Evolutionary conservation across 2,113 vertebrate species (phyloP), one percentile per base, ranked within the genome.

Genomic region (Sinosuthora webbiana): DNA sequence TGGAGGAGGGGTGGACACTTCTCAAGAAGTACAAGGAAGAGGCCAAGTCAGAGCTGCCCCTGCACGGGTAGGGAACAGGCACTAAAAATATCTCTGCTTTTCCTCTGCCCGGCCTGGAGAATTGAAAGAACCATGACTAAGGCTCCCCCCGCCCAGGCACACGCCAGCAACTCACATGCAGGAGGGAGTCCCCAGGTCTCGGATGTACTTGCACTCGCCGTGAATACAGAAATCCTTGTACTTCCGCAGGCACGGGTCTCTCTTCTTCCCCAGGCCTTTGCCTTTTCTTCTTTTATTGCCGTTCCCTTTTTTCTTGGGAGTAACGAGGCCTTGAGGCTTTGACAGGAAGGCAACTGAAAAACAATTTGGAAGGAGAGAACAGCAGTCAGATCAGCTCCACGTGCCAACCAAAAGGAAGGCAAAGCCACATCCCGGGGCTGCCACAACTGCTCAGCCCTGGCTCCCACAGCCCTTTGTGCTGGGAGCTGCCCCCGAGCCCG

Each of bases 171-270:
- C 99, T 99, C 97, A 99, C 99, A 98, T 98, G 97, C 99, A 99
- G 5, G 98, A 98, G 2, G 99, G 98, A 53, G 90, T 78, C 24
- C 95, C 98, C 79, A 99, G 70, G 71, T 98, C 96, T 97, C 96
- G 98, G 86, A 99, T 94, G 74, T 99, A 99, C 89, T 98, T 98
- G 97, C 99, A 99, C 80, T 98, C 98, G 68, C 99, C 99, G 2
- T 99, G 99, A 95, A 99, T 99, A 95, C 99, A 99, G 97, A 98
- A 99, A 95, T 99, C 98, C 92, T 99, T 99, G 93, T 98, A 99
- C 92, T 99, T 99, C 95, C 92, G 97, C 96, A 99, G 97, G 90
- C 99, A 99, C 0, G 99, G 99, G 84, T 99, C 98, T 97, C 98
- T 99, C 97, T 99, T 99, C 97, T 97, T 99, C 28, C 99, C 99